These are phyloP conservation scores for Zaprionus ghesquierei DNA, from an alignment of 1,140 invertebrate genomes.

Conservation along the genomic window DNA sequence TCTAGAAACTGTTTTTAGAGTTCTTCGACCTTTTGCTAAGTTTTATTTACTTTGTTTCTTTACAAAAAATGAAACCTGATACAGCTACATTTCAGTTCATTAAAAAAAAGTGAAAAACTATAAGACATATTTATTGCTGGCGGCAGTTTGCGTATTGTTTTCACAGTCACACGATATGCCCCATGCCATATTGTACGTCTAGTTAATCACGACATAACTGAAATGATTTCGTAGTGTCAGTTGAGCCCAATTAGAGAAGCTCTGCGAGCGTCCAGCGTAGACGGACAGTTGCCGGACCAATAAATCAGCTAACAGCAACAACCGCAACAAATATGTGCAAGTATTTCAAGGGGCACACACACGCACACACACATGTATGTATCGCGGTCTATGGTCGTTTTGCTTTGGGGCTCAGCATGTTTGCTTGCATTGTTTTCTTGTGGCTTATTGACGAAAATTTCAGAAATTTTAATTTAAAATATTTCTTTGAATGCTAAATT, in stretches of 20 bases:
- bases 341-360: constrained; percentile 50
- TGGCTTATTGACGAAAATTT: constrained; percentile 81
- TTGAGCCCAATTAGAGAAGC: constrained; percentile 31
- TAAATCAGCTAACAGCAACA: constrained; percentile 57
- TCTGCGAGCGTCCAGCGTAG: not conserved
- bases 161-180: not conserved
- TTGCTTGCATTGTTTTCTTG: constrained; percentile 60
- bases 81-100: not conserved
- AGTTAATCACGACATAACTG: constrained; percentile 1
- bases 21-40: no score
- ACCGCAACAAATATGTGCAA: constrained; percentile 67
- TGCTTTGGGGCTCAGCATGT: constrained; percentile 8
- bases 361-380: not conserved
- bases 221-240: not conserved
- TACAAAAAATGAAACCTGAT: no score
- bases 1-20: no score
- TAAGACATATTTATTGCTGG: not conserved
- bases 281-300: constrained; percentile 17
- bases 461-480: constrained; percentile 83
- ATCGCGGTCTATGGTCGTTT: constrained; percentile 17
- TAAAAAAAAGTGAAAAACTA: not conserved
- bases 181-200: not conserved
- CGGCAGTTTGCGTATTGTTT: not conserved
- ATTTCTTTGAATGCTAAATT: constrained; percentile 82
- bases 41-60: no score